Evolutionary conservation across 2,888 invertebrate species (phyloP).

Genomic region (Drosophila conformis): DNA sequence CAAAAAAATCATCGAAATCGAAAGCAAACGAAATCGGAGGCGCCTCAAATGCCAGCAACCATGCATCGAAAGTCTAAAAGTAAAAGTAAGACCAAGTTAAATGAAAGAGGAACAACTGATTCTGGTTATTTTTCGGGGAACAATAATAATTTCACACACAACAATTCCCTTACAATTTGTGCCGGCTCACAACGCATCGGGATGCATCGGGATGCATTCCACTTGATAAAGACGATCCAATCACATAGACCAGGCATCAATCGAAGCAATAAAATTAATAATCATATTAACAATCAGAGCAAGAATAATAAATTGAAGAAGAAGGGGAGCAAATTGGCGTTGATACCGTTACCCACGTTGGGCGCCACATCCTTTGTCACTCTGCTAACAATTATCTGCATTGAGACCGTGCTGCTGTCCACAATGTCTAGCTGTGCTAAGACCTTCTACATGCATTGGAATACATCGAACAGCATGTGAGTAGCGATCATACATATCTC

Average conservation of each 20-base stretch:
- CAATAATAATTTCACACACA: not conserved
- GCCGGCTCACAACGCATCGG: constrained; percentile 2
- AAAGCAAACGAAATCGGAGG: constrained; percentile 24
- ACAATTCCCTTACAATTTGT: not conserved
- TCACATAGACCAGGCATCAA: constrained; percentile 13
- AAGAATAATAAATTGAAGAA: not conserved
- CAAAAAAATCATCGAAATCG: constrained; percentile 25
- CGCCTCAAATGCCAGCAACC: constrained; percentile 33
- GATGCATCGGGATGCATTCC: constrained; percentile 1
- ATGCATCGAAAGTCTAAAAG: constrained; percentile 69
- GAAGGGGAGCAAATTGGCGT: constrained; percentile 60
- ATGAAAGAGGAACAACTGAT: not conserved
- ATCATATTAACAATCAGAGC: not conserved
- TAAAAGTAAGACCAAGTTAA: constrained; percentile 55
- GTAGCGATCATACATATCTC: constrained; percentile 38
- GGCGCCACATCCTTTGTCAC: constrained; percentile 86
- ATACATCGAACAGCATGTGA: constrained; percentile 93
- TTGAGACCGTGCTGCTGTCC: constrained; percentile 87
- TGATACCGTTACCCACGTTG: constrained; percentile 82
- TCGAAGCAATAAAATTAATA: constrained; percentile 20
- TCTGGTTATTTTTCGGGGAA: not conserved
- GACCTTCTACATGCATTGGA: constrained; percentile 95
- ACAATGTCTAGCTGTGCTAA: constrained; percentile 90
- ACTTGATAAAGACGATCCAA: not conserved
- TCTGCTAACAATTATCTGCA: constrained; percentile 86